These are phyloP conservation scores for Anagyrus pseudococci DNA, from an alignment of 2,888 invertebrate species.

Conservation along the genomic window DNA sequence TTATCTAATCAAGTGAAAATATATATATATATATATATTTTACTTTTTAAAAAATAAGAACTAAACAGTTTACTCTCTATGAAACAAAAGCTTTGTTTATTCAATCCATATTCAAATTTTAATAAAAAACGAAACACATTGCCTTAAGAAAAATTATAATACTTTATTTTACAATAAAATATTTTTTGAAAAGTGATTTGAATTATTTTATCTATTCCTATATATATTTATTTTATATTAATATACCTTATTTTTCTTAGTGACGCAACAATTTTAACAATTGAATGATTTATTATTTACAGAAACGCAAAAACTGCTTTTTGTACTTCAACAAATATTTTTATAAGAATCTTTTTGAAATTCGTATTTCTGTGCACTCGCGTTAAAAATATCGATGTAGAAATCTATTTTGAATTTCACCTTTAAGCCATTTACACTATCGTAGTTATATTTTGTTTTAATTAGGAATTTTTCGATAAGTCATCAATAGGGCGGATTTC, in stretches of 20 bases:
- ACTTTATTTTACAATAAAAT: too few relatives aligned
- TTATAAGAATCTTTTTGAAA: constrained; percentile 27
- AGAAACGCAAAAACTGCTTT: constrained; percentile 27
- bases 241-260: constrained; percentile 1
- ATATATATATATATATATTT: constrained; percentile 18
- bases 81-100: constrained; percentile 20
- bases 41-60: too few relatives aligned
- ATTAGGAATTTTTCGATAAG: constrained; percentile 51
- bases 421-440: constrained; percentile 21
- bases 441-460: constrained; percentile 37
- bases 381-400: constrained; percentile 34
- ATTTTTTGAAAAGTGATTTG: neutral
- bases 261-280: constrained; percentile 29
- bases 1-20: constrained; percentile 27
- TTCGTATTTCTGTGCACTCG: constrained; percentile 21
- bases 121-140: neutral
- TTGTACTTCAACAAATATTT: constrained; percentile 31
- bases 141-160: constrained; percentile 2
- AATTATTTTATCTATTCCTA: neutral
- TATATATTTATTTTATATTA: constrained; percentile 3
- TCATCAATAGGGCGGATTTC: constrained; percentile 51
- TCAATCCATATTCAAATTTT: neutral
- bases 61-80: too few relatives aligned
- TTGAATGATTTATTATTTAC: constrained; percentile 36
- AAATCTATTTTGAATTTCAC: constrained; percentile 29